Evolutionary conservation across 2,113 vertebrate genomes (phyloP).

Genomic region (Bolborhynchus lineola): DNA sequence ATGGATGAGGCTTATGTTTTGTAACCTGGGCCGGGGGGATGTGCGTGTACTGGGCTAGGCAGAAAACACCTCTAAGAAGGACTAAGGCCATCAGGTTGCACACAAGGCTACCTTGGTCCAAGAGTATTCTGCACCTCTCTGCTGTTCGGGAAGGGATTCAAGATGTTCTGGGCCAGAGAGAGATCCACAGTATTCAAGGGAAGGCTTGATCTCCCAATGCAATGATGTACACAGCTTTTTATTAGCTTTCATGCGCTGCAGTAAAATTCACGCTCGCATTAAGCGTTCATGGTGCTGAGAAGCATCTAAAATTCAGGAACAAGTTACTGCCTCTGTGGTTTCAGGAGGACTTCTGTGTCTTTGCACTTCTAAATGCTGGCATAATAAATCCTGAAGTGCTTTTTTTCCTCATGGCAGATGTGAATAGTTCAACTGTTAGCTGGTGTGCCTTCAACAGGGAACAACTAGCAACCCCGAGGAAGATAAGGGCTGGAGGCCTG

Average conservation of each 20-base stretch:
- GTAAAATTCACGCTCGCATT: background rate
- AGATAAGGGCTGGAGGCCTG: background rate
- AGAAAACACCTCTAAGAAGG: background rate
- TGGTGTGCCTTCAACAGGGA: background rate
- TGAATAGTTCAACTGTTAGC: background rate
- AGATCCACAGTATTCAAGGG: background rate
- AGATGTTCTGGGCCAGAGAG: background rate
- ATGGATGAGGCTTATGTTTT: background rate
- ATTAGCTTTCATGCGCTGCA: background rate
- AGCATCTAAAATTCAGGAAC: background rate
- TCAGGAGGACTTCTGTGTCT: background rate
- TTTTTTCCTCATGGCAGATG: background rate
- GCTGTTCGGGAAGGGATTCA: background rate
- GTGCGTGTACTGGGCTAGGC: background rate
- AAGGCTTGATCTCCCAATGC: background rate
- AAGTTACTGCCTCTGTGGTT: background rate
- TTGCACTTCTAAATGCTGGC: background rate
- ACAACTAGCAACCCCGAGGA: background rate
- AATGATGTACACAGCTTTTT: background rate
- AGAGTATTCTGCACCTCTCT: background rate
- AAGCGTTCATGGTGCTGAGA: background rate
- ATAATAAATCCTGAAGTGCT: background rate
- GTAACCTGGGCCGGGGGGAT: background rate
- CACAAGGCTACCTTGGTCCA: background rate
- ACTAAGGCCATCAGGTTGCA: background rate